phyloP scores from a whole-genome alignment of 2,113 vertebrate species.

The Genyomyrus donnyi region DNA sequence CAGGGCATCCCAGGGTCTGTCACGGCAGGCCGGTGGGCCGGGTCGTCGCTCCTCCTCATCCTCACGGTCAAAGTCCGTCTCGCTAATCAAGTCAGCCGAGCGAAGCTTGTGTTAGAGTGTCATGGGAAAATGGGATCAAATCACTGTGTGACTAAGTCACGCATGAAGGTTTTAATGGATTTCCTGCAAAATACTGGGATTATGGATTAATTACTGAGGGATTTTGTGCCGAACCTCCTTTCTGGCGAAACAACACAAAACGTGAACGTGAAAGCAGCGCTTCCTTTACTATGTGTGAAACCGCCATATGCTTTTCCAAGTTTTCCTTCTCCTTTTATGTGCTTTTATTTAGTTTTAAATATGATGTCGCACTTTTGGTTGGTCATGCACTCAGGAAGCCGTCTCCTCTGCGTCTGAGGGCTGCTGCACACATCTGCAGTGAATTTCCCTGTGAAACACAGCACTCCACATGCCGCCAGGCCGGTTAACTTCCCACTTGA shows the following conservation, averaged over 20 bases:
- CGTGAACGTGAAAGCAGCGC: neutral
- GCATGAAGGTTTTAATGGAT: constrained; percentile 9
- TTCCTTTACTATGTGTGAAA: neutral
- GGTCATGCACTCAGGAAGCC: neutral
- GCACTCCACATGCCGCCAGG: neutral
- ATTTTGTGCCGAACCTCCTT: neutral
- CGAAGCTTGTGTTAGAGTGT: neutral
- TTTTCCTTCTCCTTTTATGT: neutral
- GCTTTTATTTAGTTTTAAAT: neutral
- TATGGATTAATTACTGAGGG: neutral
- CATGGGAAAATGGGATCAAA: constrained; percentile 1
- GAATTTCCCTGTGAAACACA: neutral
- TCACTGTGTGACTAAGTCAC: neutral
- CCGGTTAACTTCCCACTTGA: constrained; percentile 1
- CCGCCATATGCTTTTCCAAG: neutral
- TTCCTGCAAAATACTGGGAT: constrained; percentile 7
- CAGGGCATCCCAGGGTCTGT: neutral
- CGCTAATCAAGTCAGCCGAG: neutral
- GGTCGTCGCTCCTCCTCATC: neutral
- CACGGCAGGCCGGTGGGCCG: neutral
- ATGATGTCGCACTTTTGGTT: neutral
- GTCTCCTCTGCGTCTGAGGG: neutral
- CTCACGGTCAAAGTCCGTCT: neutral
- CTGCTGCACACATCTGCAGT: neutral
- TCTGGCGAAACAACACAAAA: neutral